These are phyloP conservation scores for Murina feae DNA, from an alignment of 2,113 vertebrate species.

Conservation along the genomic window DNA sequence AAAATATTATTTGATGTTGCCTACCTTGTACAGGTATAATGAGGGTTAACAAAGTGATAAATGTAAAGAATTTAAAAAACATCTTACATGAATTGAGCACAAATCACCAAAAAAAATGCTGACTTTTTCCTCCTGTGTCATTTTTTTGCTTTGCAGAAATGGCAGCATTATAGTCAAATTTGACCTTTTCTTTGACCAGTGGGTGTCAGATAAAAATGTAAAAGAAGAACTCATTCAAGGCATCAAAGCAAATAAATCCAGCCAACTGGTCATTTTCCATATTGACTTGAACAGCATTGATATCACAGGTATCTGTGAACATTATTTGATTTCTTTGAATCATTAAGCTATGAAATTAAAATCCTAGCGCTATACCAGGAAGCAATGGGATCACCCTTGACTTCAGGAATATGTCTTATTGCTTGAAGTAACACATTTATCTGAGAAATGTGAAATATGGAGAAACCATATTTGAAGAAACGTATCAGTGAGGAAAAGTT, in stretches of 20 bases:
- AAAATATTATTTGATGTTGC: not conserved
- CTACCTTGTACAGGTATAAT: not conserved
- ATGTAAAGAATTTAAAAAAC: not conserved
- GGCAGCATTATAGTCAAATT: conserved; percentile 76
- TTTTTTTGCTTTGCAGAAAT: conserved; percentile 74
- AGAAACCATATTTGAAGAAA: conserved; percentile 25
- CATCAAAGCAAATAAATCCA: conserved; percentile 69
- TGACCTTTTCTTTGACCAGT: conserved; percentile 76
- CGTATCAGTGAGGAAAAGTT: not conserved
- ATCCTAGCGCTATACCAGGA: conserved; percentile 11
- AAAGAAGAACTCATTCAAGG: conserved; percentile 77
- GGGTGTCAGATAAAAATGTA: conserved; percentile 67
- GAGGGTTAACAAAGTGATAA: not conserved
- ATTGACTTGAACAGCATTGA: conserved; percentile 81
- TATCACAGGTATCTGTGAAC: conserved; percentile 78
- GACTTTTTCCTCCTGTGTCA: conserved; percentile 32
- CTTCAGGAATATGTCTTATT: conserved; percentile 21
- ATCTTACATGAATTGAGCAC: not conserved
- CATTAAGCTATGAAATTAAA: conserved; percentile 47
- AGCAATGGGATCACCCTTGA: not conserved
- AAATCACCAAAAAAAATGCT: conserved; percentile 5
- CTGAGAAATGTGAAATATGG: conserved; percentile 9
- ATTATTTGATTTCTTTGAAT: conserved; percentile 50
- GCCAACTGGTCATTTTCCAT: conserved; percentile 68
- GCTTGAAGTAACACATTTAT: conserved; percentile 49